These are phyloP conservation scores for Lanistes nyassanus DNA, from an alignment of 1,140 invertebrate species.

Conservation along the genomic window DNA sequence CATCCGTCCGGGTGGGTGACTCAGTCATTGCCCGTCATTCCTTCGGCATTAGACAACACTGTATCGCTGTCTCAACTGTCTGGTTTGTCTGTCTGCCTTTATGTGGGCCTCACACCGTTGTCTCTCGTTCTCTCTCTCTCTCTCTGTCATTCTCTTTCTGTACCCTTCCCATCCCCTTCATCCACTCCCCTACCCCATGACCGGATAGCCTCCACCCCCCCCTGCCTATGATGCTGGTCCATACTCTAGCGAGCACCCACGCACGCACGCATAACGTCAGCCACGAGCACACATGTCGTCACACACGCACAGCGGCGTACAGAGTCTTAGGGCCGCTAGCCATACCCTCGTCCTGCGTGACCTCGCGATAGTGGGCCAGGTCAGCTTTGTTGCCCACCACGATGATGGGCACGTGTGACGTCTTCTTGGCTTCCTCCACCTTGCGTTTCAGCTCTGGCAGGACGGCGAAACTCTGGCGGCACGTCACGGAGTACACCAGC, in stretches of 20 bases:
- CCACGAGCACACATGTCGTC: neutral
- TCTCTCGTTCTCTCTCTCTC: too few species aligned
- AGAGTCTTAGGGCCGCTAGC: neutral
- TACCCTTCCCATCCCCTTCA: neutral
- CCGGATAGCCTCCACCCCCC: too few species aligned
- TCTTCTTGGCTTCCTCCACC: slow-evolving; percentile 53
- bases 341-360: slow-evolving; percentile 54
- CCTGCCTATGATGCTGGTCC: too few species aligned
- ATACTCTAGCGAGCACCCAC: neutral
- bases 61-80: too few species aligned
- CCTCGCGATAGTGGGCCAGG: slow-evolving; percentile 52
- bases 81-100: too few species aligned
- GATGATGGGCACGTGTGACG: slow-evolving; percentile 45
- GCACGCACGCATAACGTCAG: neutral
- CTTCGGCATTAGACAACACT: too few species aligned
- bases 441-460: slow-evolving; percentile 43
- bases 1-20: too few species aligned
- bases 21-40: too few species aligned
- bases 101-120: too few species aligned
- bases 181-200: neutral
- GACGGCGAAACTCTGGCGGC: slow-evolving; percentile 80
- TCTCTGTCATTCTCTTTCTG: neutral
- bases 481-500: slow-evolving; percentile 93
- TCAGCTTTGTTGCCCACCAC: slow-evolving; percentile 58
- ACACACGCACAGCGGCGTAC: neutral